Evolutionary conservation across 2,113 vertebrate species (phyloP), one percentile per base, ranked within the genome.

Genomic region (Chaenocephalus aceratus): DNA sequence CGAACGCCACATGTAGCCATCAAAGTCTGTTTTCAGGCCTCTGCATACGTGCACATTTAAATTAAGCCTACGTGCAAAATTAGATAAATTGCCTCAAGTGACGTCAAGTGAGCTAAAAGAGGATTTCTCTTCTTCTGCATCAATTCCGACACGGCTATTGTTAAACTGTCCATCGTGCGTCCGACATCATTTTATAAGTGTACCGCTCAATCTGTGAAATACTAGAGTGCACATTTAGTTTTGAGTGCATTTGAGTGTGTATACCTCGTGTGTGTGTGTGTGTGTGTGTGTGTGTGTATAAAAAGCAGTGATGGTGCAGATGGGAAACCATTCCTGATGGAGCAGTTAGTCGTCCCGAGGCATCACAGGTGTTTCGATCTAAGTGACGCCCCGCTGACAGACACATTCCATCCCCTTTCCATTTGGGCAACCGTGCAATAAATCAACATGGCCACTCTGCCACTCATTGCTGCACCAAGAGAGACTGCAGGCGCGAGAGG

Each of bases 361-460:
- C 86, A 84, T 89, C 86, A 60, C 90, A 92, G 91, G 88, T 92
- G 90, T 87, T 92, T 84, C 75, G 72, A 65, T 91, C 87, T 85
- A 83, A 86, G 86, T 80, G 89, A 91, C 41, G 75, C 72, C 84
- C 58, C 83, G 73, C 60, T 88, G 90, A 91, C 89, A 90, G 90
- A 93, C 88, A 89, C 77, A 83, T 90, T 90, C 87, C 76, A 85
- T 90, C 87, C 78, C 77, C 75, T 80, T 88, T 92, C 88, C 85
- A 82, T 92, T 90, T 86, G 90, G 77, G 81, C 84, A 84, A 48
- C 91, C 90, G 87, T 86, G 90, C 93, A 90, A 92, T 92, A 91
- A 92, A 94, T 94, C 93, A 92, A 70, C 86, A 85, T 82, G 36
- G 6, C 81, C 72, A 60, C 84, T 85, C 86, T 87, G 85, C 89